A percentile compares a stretch with the other conserved stretches of the same genome.
These are phyloP conservation scores for Syngnathus scovelli DNA, from an alignment of 2,113 vertebrate genomes.

Conservation along the genomic window DNA sequence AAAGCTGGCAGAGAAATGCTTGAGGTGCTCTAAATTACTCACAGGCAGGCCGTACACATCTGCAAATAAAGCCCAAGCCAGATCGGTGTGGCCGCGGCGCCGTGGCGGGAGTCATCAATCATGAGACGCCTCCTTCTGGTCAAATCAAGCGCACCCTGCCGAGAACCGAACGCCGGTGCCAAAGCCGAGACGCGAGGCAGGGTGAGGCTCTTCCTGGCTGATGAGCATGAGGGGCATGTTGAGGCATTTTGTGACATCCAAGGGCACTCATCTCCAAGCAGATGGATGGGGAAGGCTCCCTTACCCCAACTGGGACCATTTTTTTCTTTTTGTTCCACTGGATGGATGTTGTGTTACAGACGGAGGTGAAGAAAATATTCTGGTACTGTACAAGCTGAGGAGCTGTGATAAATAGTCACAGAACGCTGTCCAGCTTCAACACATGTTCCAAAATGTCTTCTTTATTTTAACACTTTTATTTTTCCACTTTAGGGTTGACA, in stretches of 20 bases:
- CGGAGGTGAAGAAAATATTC: neutral
- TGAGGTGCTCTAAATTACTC: neutral
- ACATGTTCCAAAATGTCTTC: too few relatives aligned
- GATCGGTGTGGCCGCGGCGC: conserved; percentile 62
- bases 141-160: conserved; percentile 67
- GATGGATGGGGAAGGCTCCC: conserved; percentile 43
- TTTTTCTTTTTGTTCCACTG: conserved; percentile 9
- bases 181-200: conserved; percentile 11
- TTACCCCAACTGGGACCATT: conserved; percentile 31
- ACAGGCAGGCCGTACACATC: neutral
- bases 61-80: neutral
- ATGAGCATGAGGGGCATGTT: conserved; percentile 19
- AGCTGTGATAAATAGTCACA: too few relatives aligned
- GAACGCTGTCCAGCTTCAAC: too few relatives aligned
- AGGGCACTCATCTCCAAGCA: conserved; percentile 39
- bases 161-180: conserved; percentile 43
- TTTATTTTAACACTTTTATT: too few relatives aligned
- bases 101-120: conserved; percentile 63
- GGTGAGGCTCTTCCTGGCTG: conserved; percentile 10
- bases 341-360: conserved; percentile 5
- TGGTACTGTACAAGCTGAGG: neutral
- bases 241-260: conserved; percentile 26
- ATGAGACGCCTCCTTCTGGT: conserved; percentile 59
- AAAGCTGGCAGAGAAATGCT: neutral
- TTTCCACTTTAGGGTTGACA: too few relatives aligned